phyloP scores from a whole-genome alignment of 2,888 invertebrate species.

The Willowsia nigromaculata region DNA sequence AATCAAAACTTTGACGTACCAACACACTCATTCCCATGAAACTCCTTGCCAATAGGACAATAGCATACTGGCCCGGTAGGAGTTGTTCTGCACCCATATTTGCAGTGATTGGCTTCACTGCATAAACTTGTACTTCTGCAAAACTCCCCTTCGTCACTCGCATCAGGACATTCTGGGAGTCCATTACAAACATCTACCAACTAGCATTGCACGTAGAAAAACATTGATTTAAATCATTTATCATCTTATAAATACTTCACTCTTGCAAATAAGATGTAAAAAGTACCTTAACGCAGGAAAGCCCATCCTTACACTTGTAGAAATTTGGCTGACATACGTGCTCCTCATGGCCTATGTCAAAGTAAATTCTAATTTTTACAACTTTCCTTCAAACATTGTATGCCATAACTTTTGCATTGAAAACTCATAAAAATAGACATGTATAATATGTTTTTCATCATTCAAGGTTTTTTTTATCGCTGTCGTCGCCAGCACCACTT shows the following conservation, averaged over 20 bases:
- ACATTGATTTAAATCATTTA: not conserved
- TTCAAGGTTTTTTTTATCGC: no score
- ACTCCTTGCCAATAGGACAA: slow-evolving; percentile 85
- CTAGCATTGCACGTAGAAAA: not conserved
- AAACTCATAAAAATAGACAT: not conserved
- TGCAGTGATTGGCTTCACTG: slow-evolving; percentile 82
- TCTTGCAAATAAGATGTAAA: not conserved
- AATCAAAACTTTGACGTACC: slow-evolving; percentile 80
- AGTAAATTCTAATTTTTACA: not conserved
- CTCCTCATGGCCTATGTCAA: slow-evolving; percentile 83
- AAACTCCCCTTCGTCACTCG: slow-evolving; percentile 75
- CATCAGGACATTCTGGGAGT: slow-evolving; percentile 65
- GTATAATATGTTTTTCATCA: slow-evolving; percentile 26
- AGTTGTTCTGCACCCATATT: slow-evolving; percentile 87
- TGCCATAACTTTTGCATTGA: not conserved
- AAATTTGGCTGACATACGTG: slow-evolving; percentile 86
- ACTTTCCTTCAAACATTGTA: not conserved
- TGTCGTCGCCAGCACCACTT: no score
- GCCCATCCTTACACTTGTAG: slow-evolving; percentile 85
- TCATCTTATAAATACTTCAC: not conserved
- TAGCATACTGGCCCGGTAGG: slow-evolving; percentile 87
- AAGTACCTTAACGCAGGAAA: slow-evolving; percentile 82
- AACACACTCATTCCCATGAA: slow-evolving; percentile 84
- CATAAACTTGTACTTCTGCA: slow-evolving; percentile 82
- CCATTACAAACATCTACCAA: slow-evolving; percentile 66